phyloP scores from a whole-genome alignment of 2,888 invertebrate genomes.

The Unio pictorum region DNA sequence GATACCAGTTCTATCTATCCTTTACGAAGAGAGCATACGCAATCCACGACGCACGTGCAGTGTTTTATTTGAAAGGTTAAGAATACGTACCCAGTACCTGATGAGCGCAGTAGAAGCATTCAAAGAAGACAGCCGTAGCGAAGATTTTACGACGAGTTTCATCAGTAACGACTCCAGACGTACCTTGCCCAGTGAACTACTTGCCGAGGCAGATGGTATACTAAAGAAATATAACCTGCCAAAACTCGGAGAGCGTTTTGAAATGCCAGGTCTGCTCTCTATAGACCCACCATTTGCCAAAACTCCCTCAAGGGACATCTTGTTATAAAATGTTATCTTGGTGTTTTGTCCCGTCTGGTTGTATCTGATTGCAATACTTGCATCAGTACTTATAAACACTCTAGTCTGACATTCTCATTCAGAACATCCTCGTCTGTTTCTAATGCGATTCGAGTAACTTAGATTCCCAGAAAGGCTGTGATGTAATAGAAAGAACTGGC shows the following conservation, averaged over 20 bases:
- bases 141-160: conserved; percentile 32
- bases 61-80: conserved; percentile 51
- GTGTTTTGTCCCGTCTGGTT: too few relatives aligned
- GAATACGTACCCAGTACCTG: conserved; percentile 55
- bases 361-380: too few relatives aligned
- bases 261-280: conserved; percentile 49
- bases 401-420: too few relatives aligned
- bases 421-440: too few relatives aligned
- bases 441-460: too few relatives aligned
- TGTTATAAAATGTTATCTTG: neutral
- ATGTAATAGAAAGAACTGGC: too few relatives aligned
- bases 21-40: conserved; percentile 64
- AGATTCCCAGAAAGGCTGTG: too few relatives aligned
- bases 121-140: conserved; percentile 49
- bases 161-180: conserved; percentile 39
- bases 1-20: conserved; percentile 51
- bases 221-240: conserved; percentile 57
- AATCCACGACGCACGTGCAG: conserved; percentile 50
- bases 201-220: conserved; percentile 56
- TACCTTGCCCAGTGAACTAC: conserved; percentile 46
- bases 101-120: conserved; percentile 54
- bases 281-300: conserved; percentile 44
- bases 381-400: too few relatives aligned
- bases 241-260: conserved; percentile 58
- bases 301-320: conserved; percentile 30